phyloP scores from a whole-genome alignment of 2,113 vertebrate species.

The Otocyon megalotis region DNA sequence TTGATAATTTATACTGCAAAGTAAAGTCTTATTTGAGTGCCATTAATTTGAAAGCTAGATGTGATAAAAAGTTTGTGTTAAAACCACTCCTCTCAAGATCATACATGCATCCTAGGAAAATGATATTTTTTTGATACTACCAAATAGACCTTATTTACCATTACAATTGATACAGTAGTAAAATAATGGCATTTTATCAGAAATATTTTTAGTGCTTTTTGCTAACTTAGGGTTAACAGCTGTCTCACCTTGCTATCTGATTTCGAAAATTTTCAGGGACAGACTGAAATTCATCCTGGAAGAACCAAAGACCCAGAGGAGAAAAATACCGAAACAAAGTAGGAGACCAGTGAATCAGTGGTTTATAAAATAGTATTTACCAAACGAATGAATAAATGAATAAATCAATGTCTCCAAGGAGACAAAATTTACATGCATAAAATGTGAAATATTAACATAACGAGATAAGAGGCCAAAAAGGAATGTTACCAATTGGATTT shows the following conservation, averaged over 20 bases:
- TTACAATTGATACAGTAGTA: background rate
- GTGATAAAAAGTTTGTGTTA: background rate
- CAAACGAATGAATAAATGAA: background rate
- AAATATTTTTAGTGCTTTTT: conserved; percentile 7
- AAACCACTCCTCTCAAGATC: background rate
- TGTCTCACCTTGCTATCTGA: background rate
- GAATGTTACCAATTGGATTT: background rate
- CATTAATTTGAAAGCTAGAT: conserved; percentile 5
- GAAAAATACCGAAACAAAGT: background rate
- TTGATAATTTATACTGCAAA: background rate
- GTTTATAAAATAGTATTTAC: background rate
- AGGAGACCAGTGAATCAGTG: background rate
- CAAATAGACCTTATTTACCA: background rate
- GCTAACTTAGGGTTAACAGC: background rate
- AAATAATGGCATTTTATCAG: conserved; percentile 27
- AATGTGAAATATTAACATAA: conserved; percentile 34
- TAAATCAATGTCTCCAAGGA: background rate
- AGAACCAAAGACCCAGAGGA: conserved; percentile 12
- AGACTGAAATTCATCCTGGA: background rate
- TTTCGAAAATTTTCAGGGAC: background rate
- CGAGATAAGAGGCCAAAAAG: background rate
- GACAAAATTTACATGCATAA: background rate
- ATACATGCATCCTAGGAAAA: background rate
- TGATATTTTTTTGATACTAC: background rate
- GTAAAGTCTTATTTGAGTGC: background rate